Base-by-base conservation (phyloP, 2,113 vertebrate genomes). In the Etheostoma cragini region DNA sequence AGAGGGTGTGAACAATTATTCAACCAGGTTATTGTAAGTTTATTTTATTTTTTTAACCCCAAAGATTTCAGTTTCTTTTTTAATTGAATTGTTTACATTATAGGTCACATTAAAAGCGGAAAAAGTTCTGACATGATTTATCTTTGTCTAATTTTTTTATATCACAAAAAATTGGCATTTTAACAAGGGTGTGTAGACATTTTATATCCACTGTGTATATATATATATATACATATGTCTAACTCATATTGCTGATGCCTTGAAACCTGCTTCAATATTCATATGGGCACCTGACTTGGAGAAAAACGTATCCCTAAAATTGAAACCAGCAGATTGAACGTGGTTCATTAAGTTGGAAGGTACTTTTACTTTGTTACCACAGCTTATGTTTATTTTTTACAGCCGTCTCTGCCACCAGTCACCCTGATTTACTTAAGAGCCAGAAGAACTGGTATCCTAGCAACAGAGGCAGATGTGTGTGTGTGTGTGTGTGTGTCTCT, bases 381-480 rank as follows among this genome's bases (percentile, higher is more conserved):
- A 84, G 82, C 82, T 83, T 82, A 83, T 88, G 87, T 86, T 91
- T 84, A 90, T 94, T 93, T 91, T 81, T 92, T 77, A 83, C 79
- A 77, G 83, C 87, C 78, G 84, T 86, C 79, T 77, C 77, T 87
- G 81, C 85, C 88, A 89, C 89, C 81, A 88, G 83, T 92, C 89
- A 86, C 76, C 88, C 90, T 89, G 88, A 91, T 87, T 90, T 87
- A 90, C 87, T 93, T 82, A 82, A 87, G 86, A 89, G 89, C 91
- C 83, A 76, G 87, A 86, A 87, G 77, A 89, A 84, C 65, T 72
- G 83, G 93, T 94, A 91, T 91, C 94, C 90, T 94, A 94, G 94
- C 92, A 94, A 94, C 91, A 89, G 90, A 84, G 74, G 90, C 81
- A 86, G 88, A 87, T 83, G 88, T 88, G 38, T 88, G 88, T 90